Percentiles rank a stretch among this genome's conserved stretches.
These are phyloP conservation scores for Gandaritis pyraliata DNA, from an alignment of 2,888 invertebrate species.

Conservation along the genomic window DNA sequence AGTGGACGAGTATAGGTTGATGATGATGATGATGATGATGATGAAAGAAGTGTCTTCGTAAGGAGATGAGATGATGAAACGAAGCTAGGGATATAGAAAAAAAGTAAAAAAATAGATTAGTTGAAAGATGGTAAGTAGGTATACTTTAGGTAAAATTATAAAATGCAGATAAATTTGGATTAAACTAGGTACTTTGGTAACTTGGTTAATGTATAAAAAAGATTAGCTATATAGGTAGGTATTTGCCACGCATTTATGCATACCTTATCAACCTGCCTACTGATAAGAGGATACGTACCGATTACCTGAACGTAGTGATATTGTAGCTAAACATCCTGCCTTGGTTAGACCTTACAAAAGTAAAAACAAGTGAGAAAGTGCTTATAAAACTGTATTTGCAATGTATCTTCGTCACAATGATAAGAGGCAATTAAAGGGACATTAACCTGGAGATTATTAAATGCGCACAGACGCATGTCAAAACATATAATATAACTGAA, in stretches of 20 bases:
- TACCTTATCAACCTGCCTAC: slow-evolving; percentile 35
- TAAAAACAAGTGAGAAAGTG: not conserved
- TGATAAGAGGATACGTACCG: slow-evolving; percentile 33
- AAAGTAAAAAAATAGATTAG: no score
- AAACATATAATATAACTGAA: slow-evolving; percentile 27
- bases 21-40: no score
- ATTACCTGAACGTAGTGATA: slow-evolving; percentile 32
- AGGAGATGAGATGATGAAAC: no score
- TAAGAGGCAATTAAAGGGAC: slow-evolving; percentile 41
- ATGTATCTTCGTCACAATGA: slow-evolving; percentile 26
- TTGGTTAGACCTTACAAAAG: slow-evolving; percentile 8
- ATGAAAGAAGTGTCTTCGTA: no score
- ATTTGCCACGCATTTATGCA: slow-evolving; percentile 30
- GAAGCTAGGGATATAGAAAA: no score
- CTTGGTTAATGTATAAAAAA: no score
- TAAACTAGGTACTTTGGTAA: no score
- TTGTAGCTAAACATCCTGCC: slow-evolving; percentile 28
- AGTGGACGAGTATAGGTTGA: no score
- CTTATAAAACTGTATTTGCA: slow-evolving; percentile 18
- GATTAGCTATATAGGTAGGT: slow-evolving; percentile 15
- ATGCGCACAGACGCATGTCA: slow-evolving; percentile 15
- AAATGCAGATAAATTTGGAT: no score
- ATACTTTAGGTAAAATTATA: no score
- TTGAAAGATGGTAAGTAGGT: no score
- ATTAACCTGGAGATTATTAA: slow-evolving; percentile 36